phyloP scores from a whole-genome alignment of 1,140 invertebrate species.

The Lutraria rhynchaena region DNA sequence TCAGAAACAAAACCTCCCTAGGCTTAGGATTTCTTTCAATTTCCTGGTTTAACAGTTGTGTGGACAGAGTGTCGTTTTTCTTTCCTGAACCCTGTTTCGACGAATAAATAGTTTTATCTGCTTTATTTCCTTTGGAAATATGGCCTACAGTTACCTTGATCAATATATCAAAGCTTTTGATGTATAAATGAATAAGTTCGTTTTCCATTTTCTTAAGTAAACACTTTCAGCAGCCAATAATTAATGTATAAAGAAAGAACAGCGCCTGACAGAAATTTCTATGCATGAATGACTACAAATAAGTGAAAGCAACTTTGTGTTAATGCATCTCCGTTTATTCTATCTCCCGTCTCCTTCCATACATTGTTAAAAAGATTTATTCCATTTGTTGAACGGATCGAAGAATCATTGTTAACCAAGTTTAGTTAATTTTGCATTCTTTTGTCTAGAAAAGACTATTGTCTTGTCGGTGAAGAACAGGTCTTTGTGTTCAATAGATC shows the following conservation, averaged over 20 bases:
- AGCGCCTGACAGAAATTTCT: slow-evolving; percentile 42
- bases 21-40: background rate
- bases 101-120: slow-evolving; percentile 10
- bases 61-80: slow-evolving; percentile 27
- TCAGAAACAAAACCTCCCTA: background rate
- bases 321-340: slow-evolving; percentile 57
- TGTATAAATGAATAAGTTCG: slow-evolving; percentile 51
- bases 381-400: slow-evolving; percentile 49
- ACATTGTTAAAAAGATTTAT: slow-evolving; percentile 59
- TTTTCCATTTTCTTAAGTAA: slow-evolving; percentile 60
- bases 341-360: slow-evolving; percentile 34
- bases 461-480: slow-evolving; percentile 38
- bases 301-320: slow-evolving; percentile 21
- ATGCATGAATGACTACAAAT: slow-evolving; percentile 43
- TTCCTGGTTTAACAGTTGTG: slow-evolving; percentile 5
- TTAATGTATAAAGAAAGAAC: slow-evolving; percentile 57
- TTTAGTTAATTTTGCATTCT: slow-evolving; percentile 59
- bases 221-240: slow-evolving; percentile 50
- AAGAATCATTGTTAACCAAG: slow-evolving; percentile 47
- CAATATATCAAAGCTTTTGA: slow-evolving; percentile 42
- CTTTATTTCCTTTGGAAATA: slow-evolving; percentile 50
- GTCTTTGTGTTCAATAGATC: slow-evolving; percentile 39
- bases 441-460: slow-evolving; percentile 52
- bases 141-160: slow-evolving; percentile 1
- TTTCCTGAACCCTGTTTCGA: slow-evolving; percentile 11